Evolutionary conservation across 1,140 invertebrate species (phyloP).

Genomic region (Yoshiicerus persimilis): DNA sequence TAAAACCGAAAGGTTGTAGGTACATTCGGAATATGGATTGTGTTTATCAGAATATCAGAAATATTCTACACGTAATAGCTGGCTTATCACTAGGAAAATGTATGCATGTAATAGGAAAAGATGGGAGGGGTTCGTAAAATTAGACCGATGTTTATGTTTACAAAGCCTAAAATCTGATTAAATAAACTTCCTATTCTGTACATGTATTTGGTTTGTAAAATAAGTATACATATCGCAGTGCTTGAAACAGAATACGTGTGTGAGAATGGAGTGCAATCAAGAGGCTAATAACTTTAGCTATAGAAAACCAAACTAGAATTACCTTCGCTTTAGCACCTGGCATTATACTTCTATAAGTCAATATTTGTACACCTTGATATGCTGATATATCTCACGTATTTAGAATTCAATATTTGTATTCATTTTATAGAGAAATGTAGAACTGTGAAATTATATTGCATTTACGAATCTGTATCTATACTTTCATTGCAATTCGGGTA

Average conservation of each 20-base stretch:
- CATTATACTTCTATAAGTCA: neutral
- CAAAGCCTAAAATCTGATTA: neutral
- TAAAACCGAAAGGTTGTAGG: neutral
- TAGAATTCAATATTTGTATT: neutral
- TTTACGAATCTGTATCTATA: too few relatives aligned
- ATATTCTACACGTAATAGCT: neutral
- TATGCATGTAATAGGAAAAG: neutral
- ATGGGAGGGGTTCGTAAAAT: slow-evolving; percentile 31
- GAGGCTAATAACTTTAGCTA: neutral
- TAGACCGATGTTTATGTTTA: slow-evolving; percentile 19
- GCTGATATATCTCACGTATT: too few relatives aligned
- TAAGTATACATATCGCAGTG: neutral
- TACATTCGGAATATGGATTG: neutral
- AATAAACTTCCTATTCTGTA: neutral
- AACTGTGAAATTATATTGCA: too few relatives aligned
- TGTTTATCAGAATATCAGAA: neutral
- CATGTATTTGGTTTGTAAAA: neutral
- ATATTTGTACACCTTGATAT: neutral
- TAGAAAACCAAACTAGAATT: neutral
- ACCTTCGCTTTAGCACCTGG: neutral
- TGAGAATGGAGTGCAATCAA: neutral
- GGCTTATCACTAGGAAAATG: neutral
- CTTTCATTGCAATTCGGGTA: neutral
- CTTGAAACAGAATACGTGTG: neutral
- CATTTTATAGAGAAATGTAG: too few relatives aligned